These are phyloP conservation scores for Rissa tridactyla DNA, from an alignment of 2,113 vertebrate species.

Conservation along the genomic window DNA sequence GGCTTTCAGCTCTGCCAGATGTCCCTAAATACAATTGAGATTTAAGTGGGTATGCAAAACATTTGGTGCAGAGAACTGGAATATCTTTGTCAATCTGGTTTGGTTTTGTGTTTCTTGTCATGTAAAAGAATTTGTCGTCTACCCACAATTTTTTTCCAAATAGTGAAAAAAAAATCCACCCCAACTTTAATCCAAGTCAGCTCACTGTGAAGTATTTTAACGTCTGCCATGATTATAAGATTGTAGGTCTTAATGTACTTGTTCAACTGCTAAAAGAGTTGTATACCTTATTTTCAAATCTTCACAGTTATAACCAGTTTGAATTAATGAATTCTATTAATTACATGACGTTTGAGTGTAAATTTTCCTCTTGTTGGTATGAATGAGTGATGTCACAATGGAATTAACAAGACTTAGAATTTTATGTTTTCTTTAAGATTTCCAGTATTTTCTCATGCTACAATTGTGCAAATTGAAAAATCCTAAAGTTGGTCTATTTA, in stretches of 20 bases:
- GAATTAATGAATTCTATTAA: neutral
- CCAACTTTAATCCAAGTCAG: neutral
- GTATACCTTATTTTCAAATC: neutral
- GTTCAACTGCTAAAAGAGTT: neutral
- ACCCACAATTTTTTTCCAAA: neutral
- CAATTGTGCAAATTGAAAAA: neutral
- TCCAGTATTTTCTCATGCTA: neutral
- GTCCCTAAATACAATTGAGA: neutral
- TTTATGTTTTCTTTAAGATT: neutral
- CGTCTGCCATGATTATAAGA: neutral
- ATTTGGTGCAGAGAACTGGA: neutral
- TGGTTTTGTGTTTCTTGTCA: neutral
- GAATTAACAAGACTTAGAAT: neutral
- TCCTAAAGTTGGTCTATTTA: neutral
- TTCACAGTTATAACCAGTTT: neutral
- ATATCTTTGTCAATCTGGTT: constrained; percentile 15
- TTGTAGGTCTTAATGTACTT: neutral
- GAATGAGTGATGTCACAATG: neutral
- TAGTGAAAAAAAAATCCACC: neutral
- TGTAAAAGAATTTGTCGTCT: neutral
- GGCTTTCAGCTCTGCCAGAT: neutral
- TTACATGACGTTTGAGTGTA: neutral
- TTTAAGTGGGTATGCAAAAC: neutral
- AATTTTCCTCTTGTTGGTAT: neutral
- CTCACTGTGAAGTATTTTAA: neutral